Evolutionary conservation across 2,113 vertebrate species (phyloP).

Genomic region (Leiothrix lutea): DNA sequence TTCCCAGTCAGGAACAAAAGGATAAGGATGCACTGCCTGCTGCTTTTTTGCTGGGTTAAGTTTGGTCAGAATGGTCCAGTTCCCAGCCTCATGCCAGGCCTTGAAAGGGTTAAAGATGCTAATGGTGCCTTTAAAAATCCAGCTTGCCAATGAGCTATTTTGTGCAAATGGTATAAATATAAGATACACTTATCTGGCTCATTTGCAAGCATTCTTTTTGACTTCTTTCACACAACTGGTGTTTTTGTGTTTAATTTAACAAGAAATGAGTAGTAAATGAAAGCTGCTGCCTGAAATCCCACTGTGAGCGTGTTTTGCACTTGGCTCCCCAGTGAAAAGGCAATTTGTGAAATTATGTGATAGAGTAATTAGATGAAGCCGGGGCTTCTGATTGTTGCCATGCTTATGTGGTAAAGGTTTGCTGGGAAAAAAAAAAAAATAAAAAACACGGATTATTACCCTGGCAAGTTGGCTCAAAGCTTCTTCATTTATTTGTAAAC

Average conservation of each 20-base stretch:
- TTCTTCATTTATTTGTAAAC: conserved; percentile 95
- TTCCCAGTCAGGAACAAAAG: background rate
- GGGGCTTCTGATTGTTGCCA: conserved; percentile 87
- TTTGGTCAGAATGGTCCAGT: background rate
- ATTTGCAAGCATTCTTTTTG: conserved; percentile 75
- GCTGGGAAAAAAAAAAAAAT: conserved; percentile 57
- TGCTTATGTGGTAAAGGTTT: conserved; percentile 78
- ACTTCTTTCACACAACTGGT: conserved; percentile 85
- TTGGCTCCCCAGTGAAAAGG: conserved; percentile 94
- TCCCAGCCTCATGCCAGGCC: background rate
- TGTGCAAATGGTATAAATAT: conserved; percentile 66
- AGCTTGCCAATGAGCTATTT: conserved; percentile 62
- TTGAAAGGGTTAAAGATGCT: conserved; percentile 24
- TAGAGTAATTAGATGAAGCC: conserved; percentile 99
- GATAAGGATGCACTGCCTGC: background rate
- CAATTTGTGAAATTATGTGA: conserved; percentile 99
- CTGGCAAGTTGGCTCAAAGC: conserved; percentile 85
- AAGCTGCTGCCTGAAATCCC: conserved; percentile 91
- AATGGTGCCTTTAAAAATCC: conserved; percentile 34
- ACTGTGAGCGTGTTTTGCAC: conserved; percentile 91
- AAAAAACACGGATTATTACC: conserved; percentile 78
- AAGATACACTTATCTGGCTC: conserved; percentile 72
- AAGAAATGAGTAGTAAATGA: conserved; percentile 96
- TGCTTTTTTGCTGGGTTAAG: background rate
- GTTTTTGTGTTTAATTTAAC: conserved; percentile 98